These are phyloP conservation scores for Microcebus tavaratra DNA, from an alignment of 2,113 vertebrate genomes.

Conservation along the genomic window DNA sequence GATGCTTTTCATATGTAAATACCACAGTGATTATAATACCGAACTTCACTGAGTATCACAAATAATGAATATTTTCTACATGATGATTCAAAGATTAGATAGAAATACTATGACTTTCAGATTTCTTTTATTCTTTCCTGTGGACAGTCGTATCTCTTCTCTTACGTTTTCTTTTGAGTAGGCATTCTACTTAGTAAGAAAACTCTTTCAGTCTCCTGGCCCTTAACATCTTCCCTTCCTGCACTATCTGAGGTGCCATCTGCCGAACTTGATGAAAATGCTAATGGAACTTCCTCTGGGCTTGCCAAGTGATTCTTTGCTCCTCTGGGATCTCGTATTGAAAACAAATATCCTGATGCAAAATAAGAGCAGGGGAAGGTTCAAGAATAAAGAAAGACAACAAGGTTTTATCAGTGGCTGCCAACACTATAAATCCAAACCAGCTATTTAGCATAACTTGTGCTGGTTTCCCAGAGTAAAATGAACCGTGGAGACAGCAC, in stretches of 20 bases:
- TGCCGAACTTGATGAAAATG: conserved; percentile 4
- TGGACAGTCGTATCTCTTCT: background rate
- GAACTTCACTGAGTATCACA: background rate
- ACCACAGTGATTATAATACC: conserved; percentile 15
- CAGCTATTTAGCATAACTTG: background rate
- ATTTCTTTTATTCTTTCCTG: conserved; percentile 27
- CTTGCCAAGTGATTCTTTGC: background rate
- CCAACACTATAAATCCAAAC: too few species aligned
- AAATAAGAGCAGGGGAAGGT: background rate
- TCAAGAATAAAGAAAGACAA: background rate
- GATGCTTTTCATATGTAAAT: conserved; percentile 67
- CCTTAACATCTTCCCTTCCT: background rate
- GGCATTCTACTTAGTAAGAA: background rate
- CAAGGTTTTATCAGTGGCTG: background rate
- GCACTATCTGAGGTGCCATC: background rate
- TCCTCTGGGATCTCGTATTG: background rate
- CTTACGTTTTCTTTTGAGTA: background rate
- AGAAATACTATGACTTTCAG: conserved; percentile 36
- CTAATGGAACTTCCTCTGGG: background rate
- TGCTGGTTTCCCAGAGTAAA: background rate
- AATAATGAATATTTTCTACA: background rate
- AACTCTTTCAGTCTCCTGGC: background rate
- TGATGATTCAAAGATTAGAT: conserved; percentile 34
- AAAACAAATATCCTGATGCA: conserved; percentile 2
- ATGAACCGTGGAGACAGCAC: background rate